Percentiles rank a stretch among this genome's conserved stretches.
Evolutionary conservation across 2,888 invertebrate genomes (phyloP).

Genomic region (Mythimna pallens): DNA sequence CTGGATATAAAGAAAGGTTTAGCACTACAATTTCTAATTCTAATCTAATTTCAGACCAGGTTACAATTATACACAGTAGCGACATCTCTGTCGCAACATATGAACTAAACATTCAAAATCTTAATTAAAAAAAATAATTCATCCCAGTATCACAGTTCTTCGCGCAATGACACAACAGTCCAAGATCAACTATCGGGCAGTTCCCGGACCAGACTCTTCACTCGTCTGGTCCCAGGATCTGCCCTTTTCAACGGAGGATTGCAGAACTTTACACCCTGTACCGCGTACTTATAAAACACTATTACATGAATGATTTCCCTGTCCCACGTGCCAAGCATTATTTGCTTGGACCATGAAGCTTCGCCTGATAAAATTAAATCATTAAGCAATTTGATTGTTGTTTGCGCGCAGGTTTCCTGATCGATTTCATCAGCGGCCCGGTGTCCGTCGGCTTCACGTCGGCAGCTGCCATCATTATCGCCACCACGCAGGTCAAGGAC

Average conservation of each 20-base stretch:
- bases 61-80: not conserved
- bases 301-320: not conserved
- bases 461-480: conserved; percentile 95
- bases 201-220: no score
- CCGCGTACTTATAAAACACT: no score
- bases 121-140: no score
- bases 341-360: not conserved
- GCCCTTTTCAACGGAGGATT: no score
- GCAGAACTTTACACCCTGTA: no score
- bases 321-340: not conserved
- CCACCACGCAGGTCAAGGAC: conserved; percentile 95
- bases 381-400: not conserved
- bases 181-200: no score
- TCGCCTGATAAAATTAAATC: not conserved
- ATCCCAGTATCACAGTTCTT: no score
- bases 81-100: no score
- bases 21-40: not conserved
- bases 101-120: no score
- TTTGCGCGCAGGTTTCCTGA: conserved; percentile 92
- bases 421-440: conserved; percentile 96
- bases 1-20: not conserved
- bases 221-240: no score
- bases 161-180: no score
- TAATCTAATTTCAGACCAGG: not conserved
- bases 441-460: conserved; percentile 95